phyloP scores from a whole-genome alignment of 1,140 invertebrate genomes.

The Eriocheir sinensis region DNA sequence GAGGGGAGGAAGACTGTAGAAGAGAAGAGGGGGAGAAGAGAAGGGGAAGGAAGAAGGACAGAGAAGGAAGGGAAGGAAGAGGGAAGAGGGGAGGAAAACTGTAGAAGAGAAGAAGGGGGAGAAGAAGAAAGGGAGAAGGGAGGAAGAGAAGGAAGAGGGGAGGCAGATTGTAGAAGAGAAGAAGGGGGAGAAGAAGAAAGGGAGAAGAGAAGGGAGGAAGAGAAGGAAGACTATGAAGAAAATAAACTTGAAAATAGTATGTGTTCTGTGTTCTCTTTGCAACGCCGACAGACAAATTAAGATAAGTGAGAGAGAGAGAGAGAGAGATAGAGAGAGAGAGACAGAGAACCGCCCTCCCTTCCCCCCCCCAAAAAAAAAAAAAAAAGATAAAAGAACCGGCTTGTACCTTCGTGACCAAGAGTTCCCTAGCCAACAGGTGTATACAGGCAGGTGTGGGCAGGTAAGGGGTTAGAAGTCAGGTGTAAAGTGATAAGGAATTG shows the following conservation, averaged over 20 bases:
- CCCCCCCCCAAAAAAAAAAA: no score
- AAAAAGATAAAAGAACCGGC: no score
- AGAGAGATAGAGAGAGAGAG: no score
- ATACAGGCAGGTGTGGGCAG: no score
- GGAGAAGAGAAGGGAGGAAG: conserved; percentile 2
- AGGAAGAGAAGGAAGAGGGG: background rate
- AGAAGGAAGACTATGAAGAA: background rate
- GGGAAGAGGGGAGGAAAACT: background rate
- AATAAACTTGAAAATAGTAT: background rate
- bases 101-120: background rate
- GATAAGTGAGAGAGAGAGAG: no score
- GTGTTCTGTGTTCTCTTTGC: background rate
- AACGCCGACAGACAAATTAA: no score
- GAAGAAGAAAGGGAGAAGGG: background rate
- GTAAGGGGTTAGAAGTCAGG: no score
- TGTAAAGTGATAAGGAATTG: no score
- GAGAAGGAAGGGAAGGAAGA: background rate
- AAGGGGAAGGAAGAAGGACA: background rate
- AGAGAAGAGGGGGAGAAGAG: background rate
- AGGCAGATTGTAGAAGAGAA: background rate
- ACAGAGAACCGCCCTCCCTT: no score
- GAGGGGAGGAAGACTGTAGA: background rate
- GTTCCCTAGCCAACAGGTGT: no score
- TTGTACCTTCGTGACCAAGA: background rate
- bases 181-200: background rate